Percentiles rank a stretch among this genome's conserved stretches.
These are phyloP conservation scores for Agrochola circellaris DNA, from an alignment of 2,888 invertebrate genomes.

Conservation along the genomic window DNA sequence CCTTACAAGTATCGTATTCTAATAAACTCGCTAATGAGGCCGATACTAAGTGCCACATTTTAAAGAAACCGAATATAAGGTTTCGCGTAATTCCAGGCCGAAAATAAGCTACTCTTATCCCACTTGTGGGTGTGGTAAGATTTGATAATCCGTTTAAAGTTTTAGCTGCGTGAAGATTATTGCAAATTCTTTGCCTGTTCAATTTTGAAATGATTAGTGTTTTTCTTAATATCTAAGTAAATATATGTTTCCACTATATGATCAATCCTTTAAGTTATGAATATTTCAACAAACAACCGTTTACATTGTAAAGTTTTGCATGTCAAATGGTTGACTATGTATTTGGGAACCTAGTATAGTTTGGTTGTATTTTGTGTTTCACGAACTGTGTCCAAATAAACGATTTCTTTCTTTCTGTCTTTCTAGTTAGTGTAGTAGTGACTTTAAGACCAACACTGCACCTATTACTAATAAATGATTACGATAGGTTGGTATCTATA, in stretches of 20 bases:
- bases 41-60: conserved; percentile 42
- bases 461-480: neutral
- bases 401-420: too few relatives aligned
- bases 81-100: conserved; percentile 26
- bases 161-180: conserved; percentile 3
- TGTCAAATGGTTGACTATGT: neutral
- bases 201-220: neutral
- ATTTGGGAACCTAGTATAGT: neutral
- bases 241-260: neutral
- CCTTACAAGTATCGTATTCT: conserved; percentile 55
- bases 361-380: too few relatives aligned
- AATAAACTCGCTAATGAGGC: conserved; percentile 57
- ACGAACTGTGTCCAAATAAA: too few relatives aligned
- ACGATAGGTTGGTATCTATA: neutral
- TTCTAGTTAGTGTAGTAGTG: too few relatives aligned
- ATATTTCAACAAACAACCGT: neutral
- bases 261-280: neutral
- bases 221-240: neutral
- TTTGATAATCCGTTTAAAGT: conserved; percentile 27
- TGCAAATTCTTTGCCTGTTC: neutral
- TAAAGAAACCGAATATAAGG: conserved; percentile 52
- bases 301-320: neutral
- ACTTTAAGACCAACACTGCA: neutral
- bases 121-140: conserved; percentile 29
- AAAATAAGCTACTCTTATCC: conserved; percentile 29